Evolutionary conservation across 53 echinoderm and acorn worm genomes (phyloP).

Genomic region (Paracentrotus lividus): DNA sequence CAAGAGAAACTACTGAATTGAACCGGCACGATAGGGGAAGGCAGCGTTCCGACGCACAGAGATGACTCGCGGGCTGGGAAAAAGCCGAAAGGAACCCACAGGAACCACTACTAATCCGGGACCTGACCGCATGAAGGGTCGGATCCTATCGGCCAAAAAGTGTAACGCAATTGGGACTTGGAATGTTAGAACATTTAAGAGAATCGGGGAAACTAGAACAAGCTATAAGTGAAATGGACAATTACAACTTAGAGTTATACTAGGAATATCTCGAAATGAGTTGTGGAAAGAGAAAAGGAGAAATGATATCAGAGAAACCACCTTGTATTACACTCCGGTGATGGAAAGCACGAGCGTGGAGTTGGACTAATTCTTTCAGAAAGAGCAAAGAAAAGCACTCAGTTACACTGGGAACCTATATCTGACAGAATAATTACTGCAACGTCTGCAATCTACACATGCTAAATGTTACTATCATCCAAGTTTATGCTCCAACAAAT

Average conservation of each 20-base stretch:
- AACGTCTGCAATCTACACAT: too few relatives aligned
- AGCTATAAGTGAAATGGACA: neutral
- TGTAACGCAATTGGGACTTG: constrained; percentile 23
- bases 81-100: constrained; percentile 1
- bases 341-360: constrained; percentile 54
- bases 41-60: neutral
- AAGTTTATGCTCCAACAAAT: constrained; percentile 71
- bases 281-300: constrained; percentile 22
- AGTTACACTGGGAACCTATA: constrained; percentile 56
- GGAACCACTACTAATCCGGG: neutral
- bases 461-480: too few relatives aligned
- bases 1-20: neutral
- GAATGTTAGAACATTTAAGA: constrained; percentile 51
- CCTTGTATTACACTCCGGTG: constrained; percentile 49
- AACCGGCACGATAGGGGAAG: neutral
- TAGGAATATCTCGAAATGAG: constrained; percentile 36
- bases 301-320: constrained; percentile 30
- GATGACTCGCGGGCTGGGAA: neutral
- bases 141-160: neutral
- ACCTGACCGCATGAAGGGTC: neutral
- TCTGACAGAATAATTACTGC: constrained; percentile 65
- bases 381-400: constrained; percentile 33
- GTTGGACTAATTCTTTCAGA: constrained; percentile 69
- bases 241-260: constrained; percentile 1
- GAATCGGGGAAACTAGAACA: neutral